These are phyloP conservation scores for Melanostigma gelatinosum DNA, from an alignment of 2,113 vertebrate species.

Conservation along the genomic window DNA sequence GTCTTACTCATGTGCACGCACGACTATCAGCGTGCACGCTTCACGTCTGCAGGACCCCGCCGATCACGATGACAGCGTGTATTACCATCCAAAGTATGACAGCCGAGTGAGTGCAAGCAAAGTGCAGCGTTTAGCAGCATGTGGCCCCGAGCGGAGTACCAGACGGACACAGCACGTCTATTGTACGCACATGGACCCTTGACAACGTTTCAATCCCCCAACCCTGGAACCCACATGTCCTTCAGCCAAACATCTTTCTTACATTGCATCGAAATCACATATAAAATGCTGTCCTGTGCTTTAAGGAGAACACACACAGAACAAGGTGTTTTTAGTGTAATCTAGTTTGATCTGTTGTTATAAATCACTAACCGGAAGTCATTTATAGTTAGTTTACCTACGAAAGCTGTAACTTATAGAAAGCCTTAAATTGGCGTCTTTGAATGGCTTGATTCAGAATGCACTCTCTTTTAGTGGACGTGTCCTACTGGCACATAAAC, in stretches of 20 bases:
- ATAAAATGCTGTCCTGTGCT: neutral
- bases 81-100: conserved; percentile 18
- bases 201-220: neutral
- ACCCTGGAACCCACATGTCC: neutral
- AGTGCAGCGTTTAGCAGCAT: conserved; percentile 44
- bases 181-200: conserved; percentile 2
- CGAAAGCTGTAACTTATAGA: neutral
- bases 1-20: neutral
- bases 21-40: conserved; percentile 35
- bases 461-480: conserved; percentile 7
- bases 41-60: conserved; percentile 18
- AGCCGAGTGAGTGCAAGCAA: conserved; percentile 26
- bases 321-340: neutral
- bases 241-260: neutral
- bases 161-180: neutral
- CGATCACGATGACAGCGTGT: conserved; percentile 30
- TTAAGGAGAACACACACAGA: neutral
- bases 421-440: neutral
- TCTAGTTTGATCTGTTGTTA: neutral
- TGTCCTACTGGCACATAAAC: neutral
- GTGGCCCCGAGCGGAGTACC: conserved; percentile 14
- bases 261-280: neutral
- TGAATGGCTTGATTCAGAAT: neutral
- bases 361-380: neutral
- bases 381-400: conserved; percentile 8